Evolutionary conservation across 1,140 invertebrate genomes (phyloP).

Genomic region (Halictus rubicundus): DNA sequence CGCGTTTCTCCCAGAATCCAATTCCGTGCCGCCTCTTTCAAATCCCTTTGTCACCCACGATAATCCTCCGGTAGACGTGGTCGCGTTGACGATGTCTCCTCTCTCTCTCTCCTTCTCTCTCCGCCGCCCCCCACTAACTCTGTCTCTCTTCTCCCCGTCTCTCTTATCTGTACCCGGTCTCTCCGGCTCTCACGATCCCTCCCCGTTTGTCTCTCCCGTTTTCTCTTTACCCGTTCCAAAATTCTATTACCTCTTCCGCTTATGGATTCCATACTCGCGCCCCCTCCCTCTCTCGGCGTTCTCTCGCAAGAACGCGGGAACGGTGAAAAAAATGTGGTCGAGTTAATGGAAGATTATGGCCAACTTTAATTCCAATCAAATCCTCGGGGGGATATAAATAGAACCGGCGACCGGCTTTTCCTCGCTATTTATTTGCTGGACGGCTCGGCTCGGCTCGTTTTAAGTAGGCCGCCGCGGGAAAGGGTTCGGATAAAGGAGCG

Average conservation of each 20-base stretch:
- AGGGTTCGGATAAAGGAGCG: too few species aligned
- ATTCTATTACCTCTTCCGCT: conserved; percentile 56
- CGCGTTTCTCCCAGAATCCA: conserved; percentile 46
- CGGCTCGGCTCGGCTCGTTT: not conserved
- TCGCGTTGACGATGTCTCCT: conserved; percentile 49
- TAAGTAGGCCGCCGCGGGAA: not conserved
- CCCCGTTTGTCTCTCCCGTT: conserved; percentile 11
- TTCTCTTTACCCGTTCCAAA: conserved; percentile 29
- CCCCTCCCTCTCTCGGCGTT: not conserved
- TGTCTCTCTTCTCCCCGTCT: not conserved
- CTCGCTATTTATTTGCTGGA: conserved; percentile 24
- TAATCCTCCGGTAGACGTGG: conserved; percentile 60
- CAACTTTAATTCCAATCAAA: conserved; percentile 41
- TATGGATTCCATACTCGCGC: conserved; percentile 44
- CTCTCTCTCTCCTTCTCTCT: not conserved
- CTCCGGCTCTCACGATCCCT: not conserved
- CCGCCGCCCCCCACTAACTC: not conserved
- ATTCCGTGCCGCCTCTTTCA: conserved; percentile 60
- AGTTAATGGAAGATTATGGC: conserved; percentile 46
- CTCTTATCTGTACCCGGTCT: not conserved
- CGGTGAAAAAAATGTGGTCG: conserved; percentile 10
- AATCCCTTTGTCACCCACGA: conserved; percentile 62
- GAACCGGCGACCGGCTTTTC: not conserved
- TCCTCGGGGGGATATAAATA: conserved; percentile 13
- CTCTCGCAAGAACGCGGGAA: not conserved